phyloP scores from a whole-genome alignment of 2,113 vertebrate genomes.

The Melierax canorus region DNA sequence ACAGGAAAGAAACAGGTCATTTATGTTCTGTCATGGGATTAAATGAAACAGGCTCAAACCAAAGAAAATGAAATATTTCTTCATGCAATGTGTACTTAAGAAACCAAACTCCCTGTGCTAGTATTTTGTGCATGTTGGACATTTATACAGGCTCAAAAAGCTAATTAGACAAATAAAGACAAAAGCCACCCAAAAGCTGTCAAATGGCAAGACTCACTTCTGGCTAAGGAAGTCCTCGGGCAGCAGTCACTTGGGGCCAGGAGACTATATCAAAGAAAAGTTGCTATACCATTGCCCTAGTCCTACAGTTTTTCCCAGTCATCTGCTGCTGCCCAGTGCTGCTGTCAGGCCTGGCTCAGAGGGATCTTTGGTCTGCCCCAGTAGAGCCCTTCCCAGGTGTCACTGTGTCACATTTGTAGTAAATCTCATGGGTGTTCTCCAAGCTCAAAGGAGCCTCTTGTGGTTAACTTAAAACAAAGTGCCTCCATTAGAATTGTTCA shows the following conservation, averaged over 20 bases:
- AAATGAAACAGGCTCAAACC: not conserved
- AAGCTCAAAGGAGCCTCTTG: not conserved
- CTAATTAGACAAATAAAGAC: not conserved
- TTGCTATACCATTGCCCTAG: not conserved
- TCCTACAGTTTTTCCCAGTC: not conserved
- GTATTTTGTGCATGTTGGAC: not conserved
- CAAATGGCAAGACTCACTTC: not conserved
- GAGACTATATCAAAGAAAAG: not conserved
- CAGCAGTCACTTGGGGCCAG: not conserved
- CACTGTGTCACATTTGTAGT: rapidly evolving
- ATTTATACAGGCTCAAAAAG: not conserved
- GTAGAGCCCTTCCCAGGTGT: not conserved
- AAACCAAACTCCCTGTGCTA: not conserved
- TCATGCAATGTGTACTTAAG: not conserved
- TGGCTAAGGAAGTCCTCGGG: not conserved
- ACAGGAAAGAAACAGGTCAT: not conserved
- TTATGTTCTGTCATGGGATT: not conserved
- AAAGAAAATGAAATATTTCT: not conserved
- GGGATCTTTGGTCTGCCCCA: not conserved
- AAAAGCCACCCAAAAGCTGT: not conserved
- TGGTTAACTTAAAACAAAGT: not conserved
- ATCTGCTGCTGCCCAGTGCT: not conserved
- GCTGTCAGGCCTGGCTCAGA: not conserved
- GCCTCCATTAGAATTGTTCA: not conserved
- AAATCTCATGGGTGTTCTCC: not conserved